Evolutionary conservation across 2,113 vertebrate species (phyloP).

Genomic region (Psilopsiagon aurifrons): DNA sequence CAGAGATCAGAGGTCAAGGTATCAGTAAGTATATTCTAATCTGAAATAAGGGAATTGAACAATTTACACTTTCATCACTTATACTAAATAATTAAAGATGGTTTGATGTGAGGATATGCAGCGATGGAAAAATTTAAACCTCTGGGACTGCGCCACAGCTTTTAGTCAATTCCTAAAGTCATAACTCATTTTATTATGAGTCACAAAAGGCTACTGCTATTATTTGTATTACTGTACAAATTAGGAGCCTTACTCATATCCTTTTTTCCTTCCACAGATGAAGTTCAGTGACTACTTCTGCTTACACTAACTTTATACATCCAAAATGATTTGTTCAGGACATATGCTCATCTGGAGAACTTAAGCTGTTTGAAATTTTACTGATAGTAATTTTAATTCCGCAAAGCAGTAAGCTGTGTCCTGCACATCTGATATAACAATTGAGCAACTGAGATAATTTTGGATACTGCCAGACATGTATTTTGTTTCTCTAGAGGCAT

Average conservation of each 20-base stretch:
- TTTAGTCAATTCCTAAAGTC: slow-evolving; percentile 2
- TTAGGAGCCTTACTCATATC: neutral
- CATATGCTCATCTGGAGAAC: neutral
- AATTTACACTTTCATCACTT: neutral
- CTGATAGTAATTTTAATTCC: neutral
- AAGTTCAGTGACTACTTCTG: neutral
- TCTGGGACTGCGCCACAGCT: neutral
- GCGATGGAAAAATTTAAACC: neutral
- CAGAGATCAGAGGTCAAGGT: neutral
- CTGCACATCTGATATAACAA: neutral
- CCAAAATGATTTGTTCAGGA: neutral
- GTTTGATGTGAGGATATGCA: neutral
- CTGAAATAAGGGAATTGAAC: neutral
- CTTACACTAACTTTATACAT: neutral
- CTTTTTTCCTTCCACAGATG: neutral
- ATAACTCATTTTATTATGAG: neutral
- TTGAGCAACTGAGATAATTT: neutral
- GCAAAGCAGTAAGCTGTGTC: neutral
- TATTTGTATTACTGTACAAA: neutral
- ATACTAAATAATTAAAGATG: neutral
- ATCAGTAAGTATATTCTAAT: neutral
- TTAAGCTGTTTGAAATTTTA: neutral
- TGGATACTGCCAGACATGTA: neutral
- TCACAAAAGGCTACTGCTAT: neutral
- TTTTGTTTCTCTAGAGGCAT: neutral